Evolutionary conservation across 2,888 invertebrate genomes (phyloP).

Genomic region (Plusia festucae): DNA sequence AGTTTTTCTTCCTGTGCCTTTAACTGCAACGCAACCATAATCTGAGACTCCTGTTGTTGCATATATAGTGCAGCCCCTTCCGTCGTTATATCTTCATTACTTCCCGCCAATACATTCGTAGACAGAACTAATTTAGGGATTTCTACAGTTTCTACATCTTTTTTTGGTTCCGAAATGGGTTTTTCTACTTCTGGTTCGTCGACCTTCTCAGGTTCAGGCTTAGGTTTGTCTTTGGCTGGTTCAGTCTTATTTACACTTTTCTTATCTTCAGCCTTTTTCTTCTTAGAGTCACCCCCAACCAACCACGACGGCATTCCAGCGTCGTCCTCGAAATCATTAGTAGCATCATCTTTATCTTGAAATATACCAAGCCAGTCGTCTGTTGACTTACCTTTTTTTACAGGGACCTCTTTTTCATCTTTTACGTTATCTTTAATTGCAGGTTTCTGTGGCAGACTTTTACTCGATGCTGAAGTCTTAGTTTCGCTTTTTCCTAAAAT

Average conservation of each 20-base stretch:
- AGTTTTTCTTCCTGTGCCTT: slow-evolving; percentile 91
- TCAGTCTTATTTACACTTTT: slow-evolving; percentile 53
- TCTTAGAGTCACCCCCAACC: slow-evolving; percentile 72
- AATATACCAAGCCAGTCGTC: slow-evolving; percentile 87
- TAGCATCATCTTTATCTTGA: slow-evolving; percentile 73
- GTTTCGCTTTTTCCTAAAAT: slow-evolving; percentile 75
- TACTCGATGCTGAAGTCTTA: slow-evolving; percentile 63
- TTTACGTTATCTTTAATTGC: slow-evolving; percentile 62
- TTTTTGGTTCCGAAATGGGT: slow-evolving; percentile 30
- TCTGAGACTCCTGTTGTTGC: slow-evolving; percentile 90
- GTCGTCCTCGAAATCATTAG: slow-evolving; percentile 67
- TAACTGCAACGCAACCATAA: slow-evolving; percentile 90
- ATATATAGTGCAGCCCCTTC: slow-evolving; percentile 89
- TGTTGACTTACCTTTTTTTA: slow-evolving; percentile 71
- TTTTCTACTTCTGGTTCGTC: slow-evolving; percentile 48
- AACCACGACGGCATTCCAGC: slow-evolving; percentile 83
- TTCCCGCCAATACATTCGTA: slow-evolving; percentile 61
- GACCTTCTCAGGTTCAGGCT: slow-evolving; percentile 44
- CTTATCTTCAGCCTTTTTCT: slow-evolving; percentile 67
- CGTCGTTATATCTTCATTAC: slow-evolving; percentile 82
- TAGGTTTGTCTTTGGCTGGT: slow-evolving; percentile 52
- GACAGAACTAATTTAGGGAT: slow-evolving; percentile 34
- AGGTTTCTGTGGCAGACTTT: slow-evolving; percentile 63
- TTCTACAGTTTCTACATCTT: slow-evolving; percentile 33
- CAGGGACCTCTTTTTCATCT: slow-evolving; percentile 64